Conservation (phyloP, 2,888 invertebrate genomes). For the Acronicta aceris region DNA sequence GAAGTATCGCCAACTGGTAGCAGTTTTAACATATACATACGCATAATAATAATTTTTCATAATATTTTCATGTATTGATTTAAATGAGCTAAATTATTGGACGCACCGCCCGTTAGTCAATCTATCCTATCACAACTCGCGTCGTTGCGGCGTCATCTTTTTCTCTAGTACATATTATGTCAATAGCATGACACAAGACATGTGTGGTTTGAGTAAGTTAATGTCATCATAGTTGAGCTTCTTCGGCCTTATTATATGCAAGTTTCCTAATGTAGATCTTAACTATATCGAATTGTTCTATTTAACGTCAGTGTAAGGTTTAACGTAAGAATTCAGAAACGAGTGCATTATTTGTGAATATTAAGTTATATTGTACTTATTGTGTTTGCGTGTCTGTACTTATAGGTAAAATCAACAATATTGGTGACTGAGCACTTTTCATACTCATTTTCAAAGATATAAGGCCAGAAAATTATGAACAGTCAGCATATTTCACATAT, state of each 20-base stretch:
- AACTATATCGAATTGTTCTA: conserved; percentile 9
- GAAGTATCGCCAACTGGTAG: too few relatives aligned
- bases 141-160: neutral
- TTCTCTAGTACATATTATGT: neutral
- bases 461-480: too few relatives aligned
- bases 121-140: neutral
- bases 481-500: too few relatives aligned
- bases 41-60: too few relatives aligned
- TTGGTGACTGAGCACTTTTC: too few relatives aligned
- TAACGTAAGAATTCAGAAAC: conserved; percentile 2
- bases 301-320: neutral
- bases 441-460: too few relatives aligned
- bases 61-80: too few relatives aligned
- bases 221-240: conserved; percentile 18
- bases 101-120: too few relatives aligned
- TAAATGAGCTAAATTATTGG: too few relatives aligned
- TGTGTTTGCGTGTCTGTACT: too few relatives aligned
- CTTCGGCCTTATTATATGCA: conserved; percentile 2
- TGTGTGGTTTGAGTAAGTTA: neutral
- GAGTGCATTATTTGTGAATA: conserved; percentile 4
- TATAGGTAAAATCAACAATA: too few relatives aligned
- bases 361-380: neutral
- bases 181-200: neutral
- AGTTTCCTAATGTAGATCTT: conserved; percentile 13
- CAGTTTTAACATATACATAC: neutral